Evolutionary conservation across 2,888 invertebrate species (phyloP).

Genomic region (Bedellia somnulentella): DNA sequence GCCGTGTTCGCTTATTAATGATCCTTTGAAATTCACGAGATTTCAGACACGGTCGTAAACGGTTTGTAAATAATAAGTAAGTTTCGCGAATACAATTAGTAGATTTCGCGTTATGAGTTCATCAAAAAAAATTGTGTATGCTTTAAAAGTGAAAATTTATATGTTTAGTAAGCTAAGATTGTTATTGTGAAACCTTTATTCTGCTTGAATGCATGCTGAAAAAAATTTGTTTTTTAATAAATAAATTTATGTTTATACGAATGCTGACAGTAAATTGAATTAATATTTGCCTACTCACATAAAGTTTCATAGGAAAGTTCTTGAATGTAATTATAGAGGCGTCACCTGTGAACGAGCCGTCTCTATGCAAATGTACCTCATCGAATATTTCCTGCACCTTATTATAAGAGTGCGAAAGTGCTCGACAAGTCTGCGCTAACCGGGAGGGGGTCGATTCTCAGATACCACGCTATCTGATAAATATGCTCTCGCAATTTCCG

Average conservation of each 20-base stretch:
- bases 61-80: constrained; percentile 1
- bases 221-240: too few species aligned
- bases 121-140: too few species aligned
- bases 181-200: too few species aligned
- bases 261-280: too few species aligned
- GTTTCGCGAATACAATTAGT: too few species aligned
- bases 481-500: constrained; percentile 48
- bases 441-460: constrained; percentile 23
- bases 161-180: too few species aligned
- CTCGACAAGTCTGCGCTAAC: constrained; percentile 12
- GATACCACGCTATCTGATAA: constrained; percentile 47
- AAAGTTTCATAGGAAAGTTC: too few species aligned
- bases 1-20: constrained; percentile 22
- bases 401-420: constrained; percentile 41
- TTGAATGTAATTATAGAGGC: constrained; percentile 47
- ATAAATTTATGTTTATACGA: too few species aligned
- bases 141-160: too few species aligned
- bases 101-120: too few species aligned
- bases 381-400: constrained; percentile 46
- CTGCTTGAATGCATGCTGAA: too few species aligned
- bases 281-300: too few species aligned
- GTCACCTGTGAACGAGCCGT: constrained; percentile 46
- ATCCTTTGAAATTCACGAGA: constrained; percentile 6
- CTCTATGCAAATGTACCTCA: constrained; percentile 42
- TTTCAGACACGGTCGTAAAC: neutral